These are phyloP conservation scores for Laothoe populi DNA, from an alignment of 2,888 invertebrate species.

Conservation along the genomic window DNA sequence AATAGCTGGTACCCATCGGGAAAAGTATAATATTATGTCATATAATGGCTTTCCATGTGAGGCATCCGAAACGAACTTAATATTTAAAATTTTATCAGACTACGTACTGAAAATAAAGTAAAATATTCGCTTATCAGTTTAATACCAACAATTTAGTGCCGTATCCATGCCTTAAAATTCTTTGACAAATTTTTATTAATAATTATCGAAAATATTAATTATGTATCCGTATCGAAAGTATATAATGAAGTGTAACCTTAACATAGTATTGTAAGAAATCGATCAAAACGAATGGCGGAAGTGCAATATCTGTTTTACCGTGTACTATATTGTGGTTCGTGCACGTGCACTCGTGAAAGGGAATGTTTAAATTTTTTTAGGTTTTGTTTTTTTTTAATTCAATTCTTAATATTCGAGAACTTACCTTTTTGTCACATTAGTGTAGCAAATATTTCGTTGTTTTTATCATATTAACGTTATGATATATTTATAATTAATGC, in stretches of 20 bases:
- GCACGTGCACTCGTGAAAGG: slow-evolving; percentile 15
- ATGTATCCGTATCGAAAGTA: slow-evolving; percentile 24
- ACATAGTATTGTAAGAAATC: slow-evolving; percentile 27
- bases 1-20: too few relatives aligned
- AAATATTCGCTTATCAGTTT: too few relatives aligned
- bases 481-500: neutral
- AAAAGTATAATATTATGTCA: too few relatives aligned
- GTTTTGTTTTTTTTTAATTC: neutral
- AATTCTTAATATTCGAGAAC: neutral
- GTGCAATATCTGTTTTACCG: slow-evolving; percentile 25
- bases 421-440: neutral
- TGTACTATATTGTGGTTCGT: slow-evolving; percentile 15
- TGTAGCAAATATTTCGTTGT: neutral
- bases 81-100: too few relatives aligned
- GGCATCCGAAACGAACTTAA: too few relatives aligned
- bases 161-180: neutral
- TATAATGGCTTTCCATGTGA: too few relatives aligned
- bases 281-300: slow-evolving; percentile 42
- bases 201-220: neutral
- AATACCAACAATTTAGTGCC: too few relatives aligned
- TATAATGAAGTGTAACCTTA: slow-evolving; percentile 35
- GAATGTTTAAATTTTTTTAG: neutral
- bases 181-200: neutral
- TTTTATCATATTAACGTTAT: neutral
- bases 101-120: too few relatives aligned